A percentile compares a stretch with the other conserved stretches of the same genome.
Conservation (phyloP, 2,888 invertebrate genomes). For the Ecliptopera silaceata region DNA sequence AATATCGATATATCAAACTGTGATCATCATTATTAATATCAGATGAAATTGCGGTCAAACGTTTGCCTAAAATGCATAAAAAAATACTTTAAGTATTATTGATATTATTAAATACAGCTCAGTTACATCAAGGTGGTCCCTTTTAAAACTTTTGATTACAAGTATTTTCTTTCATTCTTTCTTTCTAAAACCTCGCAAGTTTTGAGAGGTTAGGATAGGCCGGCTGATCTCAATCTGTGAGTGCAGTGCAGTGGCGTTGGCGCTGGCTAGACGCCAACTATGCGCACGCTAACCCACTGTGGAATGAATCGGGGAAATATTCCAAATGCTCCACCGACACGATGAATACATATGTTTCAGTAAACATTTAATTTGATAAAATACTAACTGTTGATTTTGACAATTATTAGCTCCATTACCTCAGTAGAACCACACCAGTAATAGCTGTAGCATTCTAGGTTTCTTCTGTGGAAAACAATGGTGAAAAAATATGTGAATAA, state of each 20-base stretch:
- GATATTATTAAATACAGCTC: no score
- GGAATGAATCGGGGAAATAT: conserved; percentile 58
- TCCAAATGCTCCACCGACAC: conserved; percentile 39
- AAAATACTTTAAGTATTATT: no score
- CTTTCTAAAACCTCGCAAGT: no score
- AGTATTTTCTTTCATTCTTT: no score
- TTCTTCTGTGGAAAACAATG: neutral
- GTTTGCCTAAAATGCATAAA: no score
- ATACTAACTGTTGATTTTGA: neutral
- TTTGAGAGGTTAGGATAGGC: no score
- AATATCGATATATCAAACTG: no score
- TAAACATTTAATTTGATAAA: conserved; percentile 46
- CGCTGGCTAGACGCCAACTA: conserved; percentile 64
- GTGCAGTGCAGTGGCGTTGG: conserved; percentile 72
- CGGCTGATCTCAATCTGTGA: no score
- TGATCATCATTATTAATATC: no score
- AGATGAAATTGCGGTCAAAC: no score
- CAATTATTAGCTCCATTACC: neutral
- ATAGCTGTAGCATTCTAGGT: neutral
- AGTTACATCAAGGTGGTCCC: no score
- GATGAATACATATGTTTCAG: conserved; percentile 43
- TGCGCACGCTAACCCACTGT: conserved; percentile 60
- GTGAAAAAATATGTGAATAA: neutral
- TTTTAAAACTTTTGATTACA: no score
- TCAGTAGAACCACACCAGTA: neutral